These are phyloP conservation scores for Amblyraja radiata DNA, from an alignment of 2,797 vertebrate genomes.

Conservation along the genomic window DNA sequence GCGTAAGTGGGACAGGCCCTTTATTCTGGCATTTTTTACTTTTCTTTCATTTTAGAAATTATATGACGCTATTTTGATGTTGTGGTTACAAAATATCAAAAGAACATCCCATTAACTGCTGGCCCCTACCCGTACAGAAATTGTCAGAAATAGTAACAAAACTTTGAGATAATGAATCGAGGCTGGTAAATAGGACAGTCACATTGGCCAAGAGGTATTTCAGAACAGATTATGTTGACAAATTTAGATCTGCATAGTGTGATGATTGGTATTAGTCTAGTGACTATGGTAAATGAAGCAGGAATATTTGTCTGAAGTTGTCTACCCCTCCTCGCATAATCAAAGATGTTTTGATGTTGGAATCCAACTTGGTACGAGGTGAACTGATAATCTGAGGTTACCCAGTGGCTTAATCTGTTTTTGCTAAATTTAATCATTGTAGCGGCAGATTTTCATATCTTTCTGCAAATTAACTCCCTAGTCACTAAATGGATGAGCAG, in stretches of 20 bases:
- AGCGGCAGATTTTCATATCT: too few relatives aligned
- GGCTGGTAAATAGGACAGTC: neutral
- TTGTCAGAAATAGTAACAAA: neutral
- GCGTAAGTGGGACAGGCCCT: too few relatives aligned
- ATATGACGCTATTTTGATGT: neutral
- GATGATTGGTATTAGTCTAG: neutral
- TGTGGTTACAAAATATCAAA: neutral
- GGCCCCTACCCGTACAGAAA: neutral
- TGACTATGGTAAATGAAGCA: neutral
- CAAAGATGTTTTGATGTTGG: neutral
- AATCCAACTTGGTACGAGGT: neutral
- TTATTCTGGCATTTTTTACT: neutral
- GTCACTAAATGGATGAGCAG: too few relatives aligned
- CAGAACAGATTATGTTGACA: neutral
- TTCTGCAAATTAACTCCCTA: too few relatives aligned
- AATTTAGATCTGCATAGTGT: neutral
- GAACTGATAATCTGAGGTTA: too few relatives aligned
- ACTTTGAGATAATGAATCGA: neutral
- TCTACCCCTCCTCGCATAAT: neutral
- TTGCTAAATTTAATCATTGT: neutral
- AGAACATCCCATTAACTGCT: too few relatives aligned
- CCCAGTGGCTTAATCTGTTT: neutral
- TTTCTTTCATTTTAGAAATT: neutral
- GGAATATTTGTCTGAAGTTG: neutral
- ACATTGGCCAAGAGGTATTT: neutral